Base-by-base conservation (phyloP, 2,797 vertebrate species). In the Takifugu ocellatus region DNA sequence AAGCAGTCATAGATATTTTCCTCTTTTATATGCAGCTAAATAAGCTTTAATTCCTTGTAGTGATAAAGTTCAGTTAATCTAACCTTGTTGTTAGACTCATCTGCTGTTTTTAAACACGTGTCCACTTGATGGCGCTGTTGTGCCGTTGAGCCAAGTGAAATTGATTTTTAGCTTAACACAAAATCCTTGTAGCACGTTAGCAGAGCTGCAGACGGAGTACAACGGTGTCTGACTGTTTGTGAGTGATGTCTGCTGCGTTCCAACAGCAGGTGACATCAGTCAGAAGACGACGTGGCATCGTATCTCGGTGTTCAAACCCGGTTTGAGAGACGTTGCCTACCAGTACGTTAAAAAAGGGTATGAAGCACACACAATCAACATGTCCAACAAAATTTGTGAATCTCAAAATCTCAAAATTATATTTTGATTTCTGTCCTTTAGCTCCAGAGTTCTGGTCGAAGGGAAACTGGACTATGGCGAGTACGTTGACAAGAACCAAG, bases 261-360 rank as follows among this genome's bases (percentile, higher is more conserved):
- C 57, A 16, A 15, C 47, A 65, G 3, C 71, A 96, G 96, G 94
- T 31, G 97, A 99, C 68, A 72, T 99, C 79, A 98, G 93, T 67
- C 97, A 99, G 77, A 99, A 98, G 90, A 99, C 97, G 0, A 97
- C 96, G 0, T 98, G 97, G 96, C 97, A 99, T 80, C 93, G 97
- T 3, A 85, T 99, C 64, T 99, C 97, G 0, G 91, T 99, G 46
- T 99, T 99, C 82, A 94, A 97, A 54, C 97, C 97, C 0, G 97
- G 97, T 39, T 90, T 99, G 63, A 92, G 97, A 65, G 96, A 99
- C 14, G 88, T 99, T 58, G 96, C 97, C 0, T 99, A 98, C 84
- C 93, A 97, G 67, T 94, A 96, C 63, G 88, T 99, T 78, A 98
- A 94, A 86, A 99, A 95, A 68, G 97, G 97, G 97, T 98, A 84